Evolutionary conservation across 2,888 invertebrate species (phyloP).

Genomic region (Drosophila kambysellisi): DNA sequence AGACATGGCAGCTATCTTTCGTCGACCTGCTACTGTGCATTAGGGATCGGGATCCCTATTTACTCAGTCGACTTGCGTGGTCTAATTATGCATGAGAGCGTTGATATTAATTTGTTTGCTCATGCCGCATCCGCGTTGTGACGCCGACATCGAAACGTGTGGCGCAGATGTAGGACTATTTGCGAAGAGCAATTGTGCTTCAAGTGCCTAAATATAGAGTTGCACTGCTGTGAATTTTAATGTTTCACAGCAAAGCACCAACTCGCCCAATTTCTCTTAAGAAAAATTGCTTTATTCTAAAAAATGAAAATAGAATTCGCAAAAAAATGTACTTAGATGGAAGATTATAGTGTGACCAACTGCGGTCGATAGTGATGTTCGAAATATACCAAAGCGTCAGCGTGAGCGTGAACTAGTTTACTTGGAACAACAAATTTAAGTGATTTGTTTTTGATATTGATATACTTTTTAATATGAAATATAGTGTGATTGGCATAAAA

Average conservation of each 20-base stretch:
- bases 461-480: not conserved
- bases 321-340: conserved; percentile 49
- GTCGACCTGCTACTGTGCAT: conserved; percentile 18
- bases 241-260: conserved; percentile 11
- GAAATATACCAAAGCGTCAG: not conserved
- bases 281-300: conserved; percentile 49
- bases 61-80: conserved; percentile 18
- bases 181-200: conserved; percentile 14
- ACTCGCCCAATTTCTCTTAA: conserved; percentile 21
- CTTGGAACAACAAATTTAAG: not conserved
- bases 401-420: conserved; percentile 10
- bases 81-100: conserved; percentile 28
- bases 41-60: conserved; percentile 7
- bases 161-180: conserved; percentile 17
- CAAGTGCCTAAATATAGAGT: conserved; percentile 36
- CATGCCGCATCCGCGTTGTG: conserved; percentile 70
- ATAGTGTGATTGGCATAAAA: not conserved
- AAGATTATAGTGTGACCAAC: conserved; percentile 55
- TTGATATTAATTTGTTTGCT: conserved; percentile 56
- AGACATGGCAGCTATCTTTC: conserved; percentile 72
- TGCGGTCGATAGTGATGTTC: conserved; percentile 23
- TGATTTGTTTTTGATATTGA: not conserved
- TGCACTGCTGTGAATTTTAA: conserved; percentile 12
- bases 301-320: conserved; percentile 67
- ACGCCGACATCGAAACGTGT: conserved; percentile 63